These are phyloP conservation scores for Lithophane ornitopus DNA, from an alignment of 2,888 invertebrate genomes.

Conservation along the genomic window DNA sequence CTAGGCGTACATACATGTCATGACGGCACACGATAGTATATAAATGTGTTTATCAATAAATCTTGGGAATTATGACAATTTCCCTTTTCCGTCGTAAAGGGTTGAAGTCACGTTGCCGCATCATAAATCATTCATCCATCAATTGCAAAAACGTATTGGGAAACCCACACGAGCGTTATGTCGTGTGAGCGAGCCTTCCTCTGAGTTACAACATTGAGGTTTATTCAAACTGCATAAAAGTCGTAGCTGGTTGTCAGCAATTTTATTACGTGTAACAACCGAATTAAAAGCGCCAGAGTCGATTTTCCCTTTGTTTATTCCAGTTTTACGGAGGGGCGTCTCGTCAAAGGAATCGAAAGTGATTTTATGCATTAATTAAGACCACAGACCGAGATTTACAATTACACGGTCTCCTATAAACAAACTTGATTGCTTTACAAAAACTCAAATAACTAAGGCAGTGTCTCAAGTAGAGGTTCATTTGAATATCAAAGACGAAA, in stretches of 20 bases:
- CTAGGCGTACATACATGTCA: slow-evolving; percentile 69
- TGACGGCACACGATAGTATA: slow-evolving; percentile 66
- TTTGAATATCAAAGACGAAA: slow-evolving; percentile 91
- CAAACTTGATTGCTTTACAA: slow-evolving; percentile 91
- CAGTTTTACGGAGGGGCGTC: slow-evolving; percentile 76
- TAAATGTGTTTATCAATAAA: slow-evolving; percentile 69
- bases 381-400: slow-evolving; percentile 89
- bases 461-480: slow-evolving; percentile 90
- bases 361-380: slow-evolving; percentile 89
- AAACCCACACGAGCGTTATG: slow-evolving; percentile 43
- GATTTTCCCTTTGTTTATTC: slow-evolving; percentile 78
- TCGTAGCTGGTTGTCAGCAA: slow-evolving; percentile 36
- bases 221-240: slow-evolving; percentile 57
- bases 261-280: slow-evolving; percentile 63
- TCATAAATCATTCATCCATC: slow-evolving; percentile 68
- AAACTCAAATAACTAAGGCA: slow-evolving; percentile 91
- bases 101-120: slow-evolving; percentile 63
- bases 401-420: slow-evolving; percentile 89
- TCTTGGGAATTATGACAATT: slow-evolving; percentile 65
- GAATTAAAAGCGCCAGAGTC: slow-evolving; percentile 71
- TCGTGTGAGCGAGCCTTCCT: slow-evolving; percentile 31
- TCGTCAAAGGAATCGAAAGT: slow-evolving; percentile 81
- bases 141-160: slow-evolving; percentile 65
- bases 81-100: slow-evolving; percentile 58
- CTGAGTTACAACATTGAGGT: slow-evolving; percentile 44